Evolutionary conservation across 2,113 vertebrate species (phyloP).

Genomic region (Thalassarche chlororhynchos): DNA sequence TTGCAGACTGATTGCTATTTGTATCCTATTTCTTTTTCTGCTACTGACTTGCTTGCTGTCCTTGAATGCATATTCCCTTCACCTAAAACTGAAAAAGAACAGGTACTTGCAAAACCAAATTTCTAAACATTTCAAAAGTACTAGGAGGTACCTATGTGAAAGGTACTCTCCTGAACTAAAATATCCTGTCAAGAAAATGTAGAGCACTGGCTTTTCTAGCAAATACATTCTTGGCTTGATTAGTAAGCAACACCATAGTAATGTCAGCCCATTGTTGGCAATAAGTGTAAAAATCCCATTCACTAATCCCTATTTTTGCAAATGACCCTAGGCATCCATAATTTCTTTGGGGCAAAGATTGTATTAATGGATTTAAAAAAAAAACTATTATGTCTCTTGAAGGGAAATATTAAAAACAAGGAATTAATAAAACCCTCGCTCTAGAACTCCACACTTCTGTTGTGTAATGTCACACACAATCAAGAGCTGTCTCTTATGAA

Average conservation of each 20-base stretch:
- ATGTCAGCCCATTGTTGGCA: background rate
- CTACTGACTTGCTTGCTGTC: background rate
- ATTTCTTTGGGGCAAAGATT: background rate
- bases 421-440: background rate
- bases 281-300: background rate
- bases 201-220: background rate
- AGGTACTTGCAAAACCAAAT: background rate
- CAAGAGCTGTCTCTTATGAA: background rate
- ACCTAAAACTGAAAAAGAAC: background rate
- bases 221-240: background rate
- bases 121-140: background rate
- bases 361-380: background rate
- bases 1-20: background rate
- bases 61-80: background rate
- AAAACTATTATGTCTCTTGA: too few relatives aligned
- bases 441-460: background rate
- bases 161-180: background rate
- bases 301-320: background rate
- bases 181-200: too few relatives aligned
- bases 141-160: background rate
- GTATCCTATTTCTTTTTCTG: background rate
- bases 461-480: accelerated
- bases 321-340: background rate
- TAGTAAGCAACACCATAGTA: background rate
- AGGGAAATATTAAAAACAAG: background rate